Percentiles rank a stretch among this genome's conserved stretches.
These are phyloP conservation scores for Caenorhabditis uteleia DNA, from an alignment of 2,888 invertebrate species.

Conservation along the genomic window DNA sequence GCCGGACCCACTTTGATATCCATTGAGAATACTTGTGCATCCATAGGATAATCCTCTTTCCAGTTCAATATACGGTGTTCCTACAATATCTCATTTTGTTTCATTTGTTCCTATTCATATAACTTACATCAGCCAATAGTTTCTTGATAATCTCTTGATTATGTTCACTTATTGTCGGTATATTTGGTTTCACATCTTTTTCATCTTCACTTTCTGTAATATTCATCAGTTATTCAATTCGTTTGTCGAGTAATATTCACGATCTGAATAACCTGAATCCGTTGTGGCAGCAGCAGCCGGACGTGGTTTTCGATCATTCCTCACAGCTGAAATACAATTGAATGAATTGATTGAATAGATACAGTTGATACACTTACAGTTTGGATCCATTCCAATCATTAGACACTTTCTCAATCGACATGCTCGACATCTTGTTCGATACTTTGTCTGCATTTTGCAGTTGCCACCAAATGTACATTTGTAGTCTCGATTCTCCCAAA, in stretches of 20 bases:
- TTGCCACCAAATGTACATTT: constrained; percentile 30
- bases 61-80: constrained; percentile 15
- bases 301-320: too few species aligned
- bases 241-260: too few species aligned
- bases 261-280: too few species aligned
- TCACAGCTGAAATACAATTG: constrained; percentile 21
- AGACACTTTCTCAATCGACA: constrained; percentile 38
- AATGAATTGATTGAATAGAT: not conserved
- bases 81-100: too few species aligned
- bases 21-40: constrained; percentile 14
- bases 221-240: too few species aligned
- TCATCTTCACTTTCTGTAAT: not conserved
- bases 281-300: too few species aligned
- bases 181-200: not conserved
- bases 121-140: not conserved
- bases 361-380: constrained; percentile 16
- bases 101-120: too few species aligned
- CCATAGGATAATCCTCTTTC: constrained; percentile 3
- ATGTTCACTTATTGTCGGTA: too few species aligned
- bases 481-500: constrained; percentile 38
- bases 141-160: too few species aligned
- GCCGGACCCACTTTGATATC: constrained; percentile 15
- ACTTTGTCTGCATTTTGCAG: constrained; percentile 38
- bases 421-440: constrained; percentile 41
- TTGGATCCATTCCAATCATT: constrained; percentile 37